Conservation (phyloP, 2,888 invertebrate genomes). For the Cataglyphis livida region DNA sequence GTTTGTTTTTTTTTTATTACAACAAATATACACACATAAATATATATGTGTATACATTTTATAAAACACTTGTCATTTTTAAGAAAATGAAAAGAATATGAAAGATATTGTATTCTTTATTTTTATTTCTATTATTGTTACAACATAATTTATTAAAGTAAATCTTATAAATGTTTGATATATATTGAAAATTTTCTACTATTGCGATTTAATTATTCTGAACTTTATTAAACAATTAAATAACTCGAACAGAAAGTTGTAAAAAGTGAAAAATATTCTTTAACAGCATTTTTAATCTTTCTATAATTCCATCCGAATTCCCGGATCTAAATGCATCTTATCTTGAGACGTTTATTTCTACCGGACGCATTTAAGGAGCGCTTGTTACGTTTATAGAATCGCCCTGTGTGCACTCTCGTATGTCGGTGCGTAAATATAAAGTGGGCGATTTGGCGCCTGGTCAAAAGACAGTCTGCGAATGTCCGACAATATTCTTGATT, state of each 20-base stretch:
- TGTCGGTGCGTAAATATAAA: constrained; percentile 70
- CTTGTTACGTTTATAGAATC: constrained; percentile 62
- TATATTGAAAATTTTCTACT: neutral
- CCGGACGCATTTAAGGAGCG: constrained; percentile 54
- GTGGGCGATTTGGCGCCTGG: constrained; percentile 79
- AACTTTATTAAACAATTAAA: neutral
- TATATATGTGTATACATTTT: neutral
- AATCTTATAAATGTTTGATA: neutral
- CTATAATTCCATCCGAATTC: constrained; percentile 27
- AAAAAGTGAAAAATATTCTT: neutral
- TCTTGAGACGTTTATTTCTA: constrained; percentile 56
- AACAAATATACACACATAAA: too few relatives aligned
- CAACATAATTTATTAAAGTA: neutral
- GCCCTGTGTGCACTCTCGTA: constrained; percentile 62
- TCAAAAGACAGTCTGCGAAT: constrained; percentile 82
- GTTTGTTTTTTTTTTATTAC: too few relatives aligned
- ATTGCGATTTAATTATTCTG: neutral
- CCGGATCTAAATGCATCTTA: constrained; percentile 28
- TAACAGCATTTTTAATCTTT: neutral
- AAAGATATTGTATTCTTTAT: neutral
- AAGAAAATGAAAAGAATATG: neutral
- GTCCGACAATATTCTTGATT: constrained; percentile 81
- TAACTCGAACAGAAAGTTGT: neutral
- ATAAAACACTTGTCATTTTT: neutral
- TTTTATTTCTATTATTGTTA: neutral